Conservation (phyloP, 92 coral and sea anemone species). For the Heteractis magnifica region DNA sequence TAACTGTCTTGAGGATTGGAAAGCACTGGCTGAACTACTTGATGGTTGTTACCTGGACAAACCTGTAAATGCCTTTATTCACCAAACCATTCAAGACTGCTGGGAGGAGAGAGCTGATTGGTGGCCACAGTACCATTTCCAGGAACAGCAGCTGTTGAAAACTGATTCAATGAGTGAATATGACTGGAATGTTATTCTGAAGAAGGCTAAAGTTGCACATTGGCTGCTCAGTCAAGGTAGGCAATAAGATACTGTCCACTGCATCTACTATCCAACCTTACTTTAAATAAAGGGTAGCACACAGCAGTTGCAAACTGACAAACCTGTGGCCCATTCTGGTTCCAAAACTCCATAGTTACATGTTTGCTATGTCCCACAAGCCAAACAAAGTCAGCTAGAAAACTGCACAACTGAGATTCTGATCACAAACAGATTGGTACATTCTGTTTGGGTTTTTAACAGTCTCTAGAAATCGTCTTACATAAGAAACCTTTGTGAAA, state of each 20-base stretch:
- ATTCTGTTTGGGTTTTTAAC: too few relatives aligned
- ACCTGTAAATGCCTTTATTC: conserved; percentile 10
- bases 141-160: conserved; percentile 32
- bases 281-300: too few relatives aligned
- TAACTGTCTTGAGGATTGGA: conserved; percentile 57
- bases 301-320: too few relatives aligned
- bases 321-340: too few relatives aligned
- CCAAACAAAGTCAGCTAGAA: too few relatives aligned
- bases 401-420: too few relatives aligned
- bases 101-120: conserved; percentile 85
- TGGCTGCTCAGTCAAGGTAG: conserved; percentile 67
- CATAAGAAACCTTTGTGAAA: too few relatives aligned
- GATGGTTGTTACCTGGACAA: conserved; percentile 16
- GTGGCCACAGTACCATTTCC: conserved; percentile 95
- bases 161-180: conserved; percentile 4
- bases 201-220: conserved; percentile 66
- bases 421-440: too few relatives aligned
- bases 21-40: conserved; percentile 36
- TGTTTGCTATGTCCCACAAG: too few relatives aligned
- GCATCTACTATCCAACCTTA: too few relatives aligned
- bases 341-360: too few relatives aligned
- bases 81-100: conserved; percentile 28
- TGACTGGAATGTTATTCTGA: conserved; percentile 34
- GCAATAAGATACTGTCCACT: neutral
- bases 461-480: too few relatives aligned